Evolutionary conservation across 2,888 invertebrate species (phyloP).

Genomic region (Rutpela maculata): DNA sequence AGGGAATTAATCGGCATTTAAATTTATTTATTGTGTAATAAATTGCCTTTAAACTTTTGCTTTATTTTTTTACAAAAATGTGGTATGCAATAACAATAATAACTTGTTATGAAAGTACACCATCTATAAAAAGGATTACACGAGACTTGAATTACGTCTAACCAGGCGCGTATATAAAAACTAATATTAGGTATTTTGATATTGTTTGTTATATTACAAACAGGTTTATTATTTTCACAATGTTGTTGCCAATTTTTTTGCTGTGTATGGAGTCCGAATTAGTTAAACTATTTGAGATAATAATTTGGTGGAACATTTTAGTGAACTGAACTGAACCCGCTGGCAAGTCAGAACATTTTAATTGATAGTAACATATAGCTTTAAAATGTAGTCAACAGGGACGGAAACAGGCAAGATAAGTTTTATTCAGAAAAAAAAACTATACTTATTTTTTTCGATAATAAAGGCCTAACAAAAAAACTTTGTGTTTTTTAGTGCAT

Average conservation of each 20-base stretch:
- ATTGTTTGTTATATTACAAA: neutral
- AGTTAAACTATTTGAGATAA: neutral
- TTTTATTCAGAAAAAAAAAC: no score
- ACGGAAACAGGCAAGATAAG: no score
- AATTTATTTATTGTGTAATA: no score
- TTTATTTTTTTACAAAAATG: neutral
- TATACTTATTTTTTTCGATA: no score
- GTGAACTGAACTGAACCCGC: neutral
- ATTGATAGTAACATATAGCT: no score
- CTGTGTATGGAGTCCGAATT: neutral
- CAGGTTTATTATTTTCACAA: constrained; percentile 7
- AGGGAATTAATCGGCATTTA: no score
- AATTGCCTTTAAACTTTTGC: neutral
- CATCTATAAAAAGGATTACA: neutral
- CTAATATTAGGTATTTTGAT: neutral
- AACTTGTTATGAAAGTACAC: constrained; percentile 7
- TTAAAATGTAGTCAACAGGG: no score
- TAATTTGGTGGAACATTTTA: neutral
- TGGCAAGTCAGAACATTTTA: neutral
- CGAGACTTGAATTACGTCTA: neutral
- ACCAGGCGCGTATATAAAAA: neutral
- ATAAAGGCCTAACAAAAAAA: no score
- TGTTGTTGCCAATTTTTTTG: neutral
- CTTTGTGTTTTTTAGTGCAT: no score
- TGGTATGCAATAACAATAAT: neutral